Evolutionary conservation across 2,888 invertebrate genomes (phyloP).

Genomic region (Gastracanthus pulcherrimus): DNA sequence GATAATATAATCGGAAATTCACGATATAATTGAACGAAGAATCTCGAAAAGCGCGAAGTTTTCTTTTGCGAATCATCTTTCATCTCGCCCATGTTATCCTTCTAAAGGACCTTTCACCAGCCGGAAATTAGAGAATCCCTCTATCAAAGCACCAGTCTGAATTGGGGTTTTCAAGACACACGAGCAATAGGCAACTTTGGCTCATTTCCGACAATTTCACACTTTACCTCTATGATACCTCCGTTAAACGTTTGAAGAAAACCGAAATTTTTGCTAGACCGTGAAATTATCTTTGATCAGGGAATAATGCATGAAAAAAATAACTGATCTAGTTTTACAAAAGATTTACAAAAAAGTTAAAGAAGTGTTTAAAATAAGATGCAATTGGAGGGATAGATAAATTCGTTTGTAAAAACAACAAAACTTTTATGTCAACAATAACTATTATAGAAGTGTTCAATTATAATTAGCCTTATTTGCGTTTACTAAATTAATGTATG

Average conservation of each 20-base stretch:
- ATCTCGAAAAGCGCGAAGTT: background rate
- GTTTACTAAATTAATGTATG: too few relatives aligned
- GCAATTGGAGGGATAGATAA: too few relatives aligned
- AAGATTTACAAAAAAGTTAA: too few relatives aligned
- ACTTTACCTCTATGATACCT: background rate
- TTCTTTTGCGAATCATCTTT: background rate
- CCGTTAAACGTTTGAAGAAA: background rate
- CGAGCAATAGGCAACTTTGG: background rate
- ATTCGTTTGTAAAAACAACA: too few relatives aligned
- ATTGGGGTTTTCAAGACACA: background rate
- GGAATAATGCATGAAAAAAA: too few relatives aligned
- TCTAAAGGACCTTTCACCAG: constrained; percentile 22
- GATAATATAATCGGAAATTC: too few relatives aligned
- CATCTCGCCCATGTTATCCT: background rate
- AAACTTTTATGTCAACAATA: too few relatives aligned
- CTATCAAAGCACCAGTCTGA: constrained; percentile 13
- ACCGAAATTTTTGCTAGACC: background rate
- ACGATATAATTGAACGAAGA: background rate
- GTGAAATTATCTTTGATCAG: too few relatives aligned
- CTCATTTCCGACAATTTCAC: constrained; percentile 34
- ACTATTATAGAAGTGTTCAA: too few relatives aligned
- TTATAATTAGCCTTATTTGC: too few relatives aligned
- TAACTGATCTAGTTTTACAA: too few relatives aligned
- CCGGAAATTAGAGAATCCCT: constrained; percentile 43
- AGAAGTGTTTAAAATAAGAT: too few relatives aligned